Conservation (phyloP, 2,797 vertebrate genomes). For the Gallirallus australis region DNA sequence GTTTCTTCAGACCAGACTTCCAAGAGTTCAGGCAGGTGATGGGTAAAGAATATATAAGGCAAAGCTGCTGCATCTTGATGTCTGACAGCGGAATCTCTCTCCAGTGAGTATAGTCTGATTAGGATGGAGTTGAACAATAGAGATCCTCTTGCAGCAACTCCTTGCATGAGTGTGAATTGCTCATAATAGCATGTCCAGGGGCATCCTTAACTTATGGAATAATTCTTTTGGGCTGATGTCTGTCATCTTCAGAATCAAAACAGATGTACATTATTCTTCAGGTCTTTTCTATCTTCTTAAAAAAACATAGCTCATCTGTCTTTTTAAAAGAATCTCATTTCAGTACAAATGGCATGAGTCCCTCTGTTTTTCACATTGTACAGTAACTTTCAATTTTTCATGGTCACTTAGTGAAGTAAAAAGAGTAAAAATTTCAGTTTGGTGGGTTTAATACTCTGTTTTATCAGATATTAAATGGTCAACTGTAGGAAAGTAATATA, state of each 20-base stretch:
- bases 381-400: background rate
- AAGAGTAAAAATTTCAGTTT: background rate
- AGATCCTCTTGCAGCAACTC: background rate
- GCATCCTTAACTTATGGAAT: background rate
- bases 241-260: background rate
- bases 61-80: background rate
- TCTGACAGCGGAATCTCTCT: background rate
- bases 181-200: background rate
- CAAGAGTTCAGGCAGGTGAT: background rate
- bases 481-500: background rate
- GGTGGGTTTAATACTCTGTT: background rate
- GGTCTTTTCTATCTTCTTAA: background rate
- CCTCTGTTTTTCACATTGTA: background rate
- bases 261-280: background rate
- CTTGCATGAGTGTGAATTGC: background rate
- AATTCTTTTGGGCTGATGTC: background rate
- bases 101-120: background rate
- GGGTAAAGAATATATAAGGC: background rate
- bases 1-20: background rate
- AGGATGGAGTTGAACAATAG: background rate
- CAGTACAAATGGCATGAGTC: background rate
- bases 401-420: background rate
- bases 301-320: background rate
- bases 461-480: background rate
- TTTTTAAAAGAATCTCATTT: background rate